Evolutionary conservation across 2,797 vertebrate species (phyloP).

Genomic region (Enteromius treurensis): DNA sequence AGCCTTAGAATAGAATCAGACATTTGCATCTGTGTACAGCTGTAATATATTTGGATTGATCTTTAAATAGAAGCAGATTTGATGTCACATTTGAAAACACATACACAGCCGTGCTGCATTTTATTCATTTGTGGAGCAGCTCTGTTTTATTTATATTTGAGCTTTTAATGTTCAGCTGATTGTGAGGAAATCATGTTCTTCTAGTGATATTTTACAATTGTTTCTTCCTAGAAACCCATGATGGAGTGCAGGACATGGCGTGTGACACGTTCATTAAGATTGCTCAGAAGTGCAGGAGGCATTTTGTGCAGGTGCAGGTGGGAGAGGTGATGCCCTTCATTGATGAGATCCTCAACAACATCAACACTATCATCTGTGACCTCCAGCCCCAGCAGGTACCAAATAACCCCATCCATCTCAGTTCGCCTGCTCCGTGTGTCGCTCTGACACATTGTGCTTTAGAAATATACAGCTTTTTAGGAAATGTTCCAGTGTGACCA

Average conservation of each 20-base stretch:
- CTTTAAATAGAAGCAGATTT: constrained; percentile 11
- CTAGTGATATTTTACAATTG: background rate
- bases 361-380: constrained; percentile 99
- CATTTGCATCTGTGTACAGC: background rate
- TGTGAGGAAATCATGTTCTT: background rate
- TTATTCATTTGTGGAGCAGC: constrained; percentile 4
- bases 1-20: constrained; percentile 4
- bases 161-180: constrained; percentile 2
- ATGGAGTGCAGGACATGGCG: constrained; percentile 99
- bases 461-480: background rate
- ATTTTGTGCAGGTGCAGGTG: constrained; percentile 98
- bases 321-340: constrained; percentile 99
- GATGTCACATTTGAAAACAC: constrained; percentile 4
- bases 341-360: constrained; percentile 98
- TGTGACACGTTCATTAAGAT: constrained; percentile 99
- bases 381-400: constrained; percentile 93
- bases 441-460: background rate
- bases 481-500: background rate
- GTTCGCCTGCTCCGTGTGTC: background rate
- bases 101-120: background rate
- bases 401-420: background rate
- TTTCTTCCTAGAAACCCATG: constrained; percentile 88
- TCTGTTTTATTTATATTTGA: background rate
- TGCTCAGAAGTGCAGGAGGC: constrained; percentile 96
- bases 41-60: constrained; percentile 5